These are phyloP conservation scores for Pseudocheirus occidentalis DNA, from an alignment of 2,797 vertebrate species.

Conservation along the genomic window DNA sequence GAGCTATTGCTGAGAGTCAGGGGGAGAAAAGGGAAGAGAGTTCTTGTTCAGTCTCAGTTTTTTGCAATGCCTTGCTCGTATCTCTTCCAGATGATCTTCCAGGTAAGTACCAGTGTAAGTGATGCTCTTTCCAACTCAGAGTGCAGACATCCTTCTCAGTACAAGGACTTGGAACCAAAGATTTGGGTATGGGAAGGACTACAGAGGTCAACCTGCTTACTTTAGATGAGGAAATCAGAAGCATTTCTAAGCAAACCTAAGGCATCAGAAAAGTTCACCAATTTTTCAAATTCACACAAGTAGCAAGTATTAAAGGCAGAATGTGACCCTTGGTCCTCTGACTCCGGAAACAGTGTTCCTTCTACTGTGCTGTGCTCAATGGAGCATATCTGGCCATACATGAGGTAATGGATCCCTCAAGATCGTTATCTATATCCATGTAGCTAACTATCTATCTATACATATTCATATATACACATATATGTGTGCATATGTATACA, in stretches of 20 bases:
- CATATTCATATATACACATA: no score
- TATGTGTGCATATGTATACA: no score
- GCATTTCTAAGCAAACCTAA: background rate
- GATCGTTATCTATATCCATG: background rate
- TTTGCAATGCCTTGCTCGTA: background rate
- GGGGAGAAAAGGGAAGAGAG: background rate
- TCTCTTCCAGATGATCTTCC: constrained; percentile 17
- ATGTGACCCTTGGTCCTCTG: background rate
- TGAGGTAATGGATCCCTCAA: background rate
- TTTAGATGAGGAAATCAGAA: background rate
- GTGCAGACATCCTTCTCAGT: background rate
- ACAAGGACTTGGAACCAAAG: background rate
- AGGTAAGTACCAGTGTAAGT: background rate
- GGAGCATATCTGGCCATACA: background rate
- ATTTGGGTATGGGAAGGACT: background rate
- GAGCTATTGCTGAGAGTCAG: background rate
- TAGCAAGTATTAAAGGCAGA: background rate
- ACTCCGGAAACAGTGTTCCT: background rate
- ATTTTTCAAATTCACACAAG: background rate
- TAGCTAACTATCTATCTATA: no score
- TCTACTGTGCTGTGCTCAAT: background rate
- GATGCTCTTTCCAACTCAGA: constrained; percentile 40
- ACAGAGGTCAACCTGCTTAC: background rate
- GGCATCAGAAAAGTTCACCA: background rate
- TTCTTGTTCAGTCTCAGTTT: background rate